These are phyloP conservation scores for Agrotis exclamationis DNA, from an alignment of 2,888 invertebrate species.

Conservation along the genomic window DNA sequence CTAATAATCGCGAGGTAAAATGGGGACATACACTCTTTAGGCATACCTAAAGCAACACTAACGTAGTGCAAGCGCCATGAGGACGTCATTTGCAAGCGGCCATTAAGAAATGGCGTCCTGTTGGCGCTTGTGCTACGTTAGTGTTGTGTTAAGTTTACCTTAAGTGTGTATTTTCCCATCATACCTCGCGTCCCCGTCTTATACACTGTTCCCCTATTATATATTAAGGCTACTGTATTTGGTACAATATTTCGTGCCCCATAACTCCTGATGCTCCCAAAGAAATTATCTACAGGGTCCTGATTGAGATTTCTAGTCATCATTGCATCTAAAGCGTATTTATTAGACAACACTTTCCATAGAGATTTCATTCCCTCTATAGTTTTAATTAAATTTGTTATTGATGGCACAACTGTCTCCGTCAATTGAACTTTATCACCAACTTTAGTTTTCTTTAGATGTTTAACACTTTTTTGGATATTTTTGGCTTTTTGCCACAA, in stretches of 20 bases:
- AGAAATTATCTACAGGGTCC: slow-evolving; percentile 13
- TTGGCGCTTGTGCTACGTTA: no score
- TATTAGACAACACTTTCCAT: slow-evolving; percentile 47
- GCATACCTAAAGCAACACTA: no score
- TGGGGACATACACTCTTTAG: no score
- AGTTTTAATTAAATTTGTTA: slow-evolving; percentile 57
- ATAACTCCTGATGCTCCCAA: slow-evolving; percentile 12
- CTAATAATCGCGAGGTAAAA: no score
- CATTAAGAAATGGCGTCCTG: no score
- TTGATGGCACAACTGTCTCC: not conserved
- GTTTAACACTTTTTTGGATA: no score
- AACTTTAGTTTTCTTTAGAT: slow-evolving; percentile 1
- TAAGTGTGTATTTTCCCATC: no score
- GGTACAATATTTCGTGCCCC: slow-evolving; percentile 1
- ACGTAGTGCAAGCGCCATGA: no score
- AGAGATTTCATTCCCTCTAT: slow-evolving; percentile 54
- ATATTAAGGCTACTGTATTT: slow-evolving; percentile 10
- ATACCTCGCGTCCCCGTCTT: no score
- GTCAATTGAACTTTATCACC: not conserved
- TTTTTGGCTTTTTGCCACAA: slow-evolving; percentile 12
- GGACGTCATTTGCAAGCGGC: no score
- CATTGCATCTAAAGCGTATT: slow-evolving; percentile 62
- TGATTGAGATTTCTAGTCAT: slow-evolving; percentile 53
- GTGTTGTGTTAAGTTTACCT: no score
- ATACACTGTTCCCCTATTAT: no score